Base-by-base conservation (phyloP, 2,113 vertebrate species). In the Furnarius figulus region DNA sequence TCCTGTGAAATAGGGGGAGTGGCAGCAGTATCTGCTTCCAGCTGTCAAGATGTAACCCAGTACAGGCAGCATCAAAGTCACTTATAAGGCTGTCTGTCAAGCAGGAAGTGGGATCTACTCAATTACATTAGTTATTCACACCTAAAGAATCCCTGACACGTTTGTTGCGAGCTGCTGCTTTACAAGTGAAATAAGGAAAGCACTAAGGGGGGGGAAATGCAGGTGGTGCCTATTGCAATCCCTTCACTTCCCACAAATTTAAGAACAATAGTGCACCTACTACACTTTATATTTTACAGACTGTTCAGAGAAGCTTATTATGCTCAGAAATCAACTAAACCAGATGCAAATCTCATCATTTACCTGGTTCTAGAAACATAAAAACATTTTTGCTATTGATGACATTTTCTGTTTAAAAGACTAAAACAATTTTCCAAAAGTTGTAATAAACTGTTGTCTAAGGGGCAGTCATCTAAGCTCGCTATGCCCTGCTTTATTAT, bases 31-130 rank as follows among this genome's bases (percentile, higher is more conserved):
- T 70, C 74, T 55, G 46, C 78, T 83, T 49, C 39, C 52, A 61
- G 37, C 56, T 72, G 42, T 68, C 68, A 86, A 76, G 47, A 91
- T 20, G 33, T 27, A 80, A 85, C 27, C 61, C 71, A 30, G 55
- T 4, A 21, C 53, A 53, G 59, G 77, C 46, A 84, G 83, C 65
- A 91, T 17, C 77, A 77, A 86, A 94, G 71, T 58, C 52, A 77
- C 35, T 56, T 37, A 71, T 7, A n/a, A 27, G 31, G 21, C 59
- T 70, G 33, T 10, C 72, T 61, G 78, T 92, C 65, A 87, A 68
- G 52, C 89, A 92, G 89, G 95, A 96, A 95, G 87, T 70, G 44
- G 24, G 40, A 93, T 55, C 30, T 66, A 49, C 35, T 82, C 40
- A 58, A 49, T 42, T 24, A n/a, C 24, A 68, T 67, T 70, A 89